Base-by-base conservation (phyloP, 1,140 invertebrate genomes). In the Drosophila pseudoobscura region DNA sequence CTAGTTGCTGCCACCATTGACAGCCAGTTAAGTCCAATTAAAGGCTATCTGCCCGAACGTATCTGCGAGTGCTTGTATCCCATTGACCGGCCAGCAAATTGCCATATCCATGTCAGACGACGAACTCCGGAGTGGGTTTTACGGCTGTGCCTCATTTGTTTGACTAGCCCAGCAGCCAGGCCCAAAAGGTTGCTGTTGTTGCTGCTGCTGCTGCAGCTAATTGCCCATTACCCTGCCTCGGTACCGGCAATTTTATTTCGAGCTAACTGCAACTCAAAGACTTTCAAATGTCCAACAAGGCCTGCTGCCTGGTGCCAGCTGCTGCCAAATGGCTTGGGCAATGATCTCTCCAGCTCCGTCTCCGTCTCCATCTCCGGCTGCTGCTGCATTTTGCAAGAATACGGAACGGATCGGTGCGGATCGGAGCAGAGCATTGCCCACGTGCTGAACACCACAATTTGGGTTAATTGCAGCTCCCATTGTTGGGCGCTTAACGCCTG, bases 401-500 rank as follows among this genome's bases (percentile, higher is more conserved):
- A 63, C 53, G 41, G 35, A 39, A 8, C 31, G 9, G 3, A 35
- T 3, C 2, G 8, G 3, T 13, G 11, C 35, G 4, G 35, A 39
- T 1, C 3, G 4, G 3, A 39, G 35, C 0, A 11, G 11, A 46
- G 53, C 55, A 64, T 75, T 72, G 78, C 78, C 82, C 82, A 88
- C 82, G 83, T 87, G 83, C 78, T 66, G 49, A 60, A 47, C 54
- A 49, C 44, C 9, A 65, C 83, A 82, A 88, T 87, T 88, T 87
- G 83, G 78, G 78, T 87, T 88, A 87, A 88, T 87, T 87, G 47
- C 69, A 56, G 49, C 53, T 55, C 49, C 72, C 76, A 80, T 84
- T 84, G 80, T 84, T 64, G 71, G 82, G 55, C 55, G 76, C 82
- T 87, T 82, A 82, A 64, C 65, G 82, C 82, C 83, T 75, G 73